phyloP scores from a whole-genome alignment of 2,888 invertebrate species.

The Bruchidius siliquastri region DNA sequence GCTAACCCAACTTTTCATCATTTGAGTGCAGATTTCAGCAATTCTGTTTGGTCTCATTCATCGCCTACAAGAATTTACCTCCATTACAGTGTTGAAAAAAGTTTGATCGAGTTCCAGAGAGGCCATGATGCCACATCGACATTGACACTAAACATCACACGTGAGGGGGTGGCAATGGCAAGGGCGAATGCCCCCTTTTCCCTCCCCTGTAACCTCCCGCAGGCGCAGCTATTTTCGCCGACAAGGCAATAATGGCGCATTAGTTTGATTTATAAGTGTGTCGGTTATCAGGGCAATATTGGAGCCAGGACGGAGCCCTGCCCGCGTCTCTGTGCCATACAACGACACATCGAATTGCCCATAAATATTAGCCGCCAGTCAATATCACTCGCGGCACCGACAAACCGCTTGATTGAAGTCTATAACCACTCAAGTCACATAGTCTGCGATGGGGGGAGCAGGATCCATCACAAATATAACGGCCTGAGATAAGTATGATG shows the following conservation, averaged over 20 bases:
- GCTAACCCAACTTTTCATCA: too few relatives aligned
- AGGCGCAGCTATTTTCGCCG: slow-evolving; percentile 39
- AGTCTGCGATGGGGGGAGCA: not conserved
- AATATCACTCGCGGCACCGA: slow-evolving; percentile 39
- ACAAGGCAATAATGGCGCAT: slow-evolving; percentile 49
- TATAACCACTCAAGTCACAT: slow-evolving; percentile 33
- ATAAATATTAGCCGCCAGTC: slow-evolving; percentile 48
- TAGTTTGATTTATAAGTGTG: slow-evolving; percentile 48
- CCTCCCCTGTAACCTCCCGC: slow-evolving; percentile 8
- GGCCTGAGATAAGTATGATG: not conserved
- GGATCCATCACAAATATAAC: slow-evolving; percentile 5
- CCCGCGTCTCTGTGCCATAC: slow-evolving; percentile 27
- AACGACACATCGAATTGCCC: slow-evolving; percentile 47
- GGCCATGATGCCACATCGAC: not conserved
- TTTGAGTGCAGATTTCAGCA: too few relatives aligned
- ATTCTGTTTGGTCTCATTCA: too few relatives aligned
- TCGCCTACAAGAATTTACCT: too few relatives aligned
- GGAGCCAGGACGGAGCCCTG: slow-evolving; percentile 32
- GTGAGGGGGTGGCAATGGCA: not conserved
- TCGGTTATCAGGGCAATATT: slow-evolving; percentile 50
- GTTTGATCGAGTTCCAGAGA: not conserved
- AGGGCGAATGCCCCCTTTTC: not conserved
- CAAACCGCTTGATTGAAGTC: slow-evolving; percentile 37
- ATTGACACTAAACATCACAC: not conserved
- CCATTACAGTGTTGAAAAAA: too few relatives aligned